Conservation (phyloP, 2,113 vertebrate species). For the Okapia johnstoni region DNA sequence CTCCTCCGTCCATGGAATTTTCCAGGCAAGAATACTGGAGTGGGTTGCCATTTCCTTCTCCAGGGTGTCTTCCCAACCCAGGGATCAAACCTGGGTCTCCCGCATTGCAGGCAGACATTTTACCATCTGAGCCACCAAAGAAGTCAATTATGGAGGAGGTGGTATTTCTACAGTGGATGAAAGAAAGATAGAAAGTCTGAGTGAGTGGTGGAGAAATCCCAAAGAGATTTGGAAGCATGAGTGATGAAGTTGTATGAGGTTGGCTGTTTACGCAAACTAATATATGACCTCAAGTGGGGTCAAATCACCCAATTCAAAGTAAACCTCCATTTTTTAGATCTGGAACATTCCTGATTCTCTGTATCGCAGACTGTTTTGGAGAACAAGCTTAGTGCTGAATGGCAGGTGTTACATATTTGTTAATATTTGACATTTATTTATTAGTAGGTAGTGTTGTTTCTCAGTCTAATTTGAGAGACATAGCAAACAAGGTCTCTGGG, state of each 20-base stretch:
- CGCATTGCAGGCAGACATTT: neutral
- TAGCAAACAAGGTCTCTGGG: neutral
- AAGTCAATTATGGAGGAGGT: neutral
- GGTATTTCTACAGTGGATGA: neutral
- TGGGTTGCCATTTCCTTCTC: neutral
- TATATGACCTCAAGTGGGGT: neutral
- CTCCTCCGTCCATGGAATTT: neutral
- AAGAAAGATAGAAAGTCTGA: neutral
- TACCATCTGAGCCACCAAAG: neutral
- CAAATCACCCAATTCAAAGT: neutral
- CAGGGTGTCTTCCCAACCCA: neutral
- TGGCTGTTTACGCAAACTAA: neutral
- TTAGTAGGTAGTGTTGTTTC: neutral
- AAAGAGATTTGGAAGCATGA: neutral
- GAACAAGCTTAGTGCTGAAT: neutral
- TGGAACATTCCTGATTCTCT: neutral
- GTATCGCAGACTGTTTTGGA: neutral
- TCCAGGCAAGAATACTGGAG: neutral
- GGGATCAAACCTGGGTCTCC: neutral
- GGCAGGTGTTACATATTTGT: neutral
- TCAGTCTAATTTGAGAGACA: neutral
- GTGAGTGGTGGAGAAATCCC: neutral
- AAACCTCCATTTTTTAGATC: neutral
- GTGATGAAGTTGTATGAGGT: neutral
- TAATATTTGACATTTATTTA: neutral